A percentile compares a stretch with the other conserved stretches of the same genome.
These are phyloP conservation scores for Gasteruption jaculator DNA, from an alignment of 2,888 invertebrate species.

Conservation along the genomic window DNA sequence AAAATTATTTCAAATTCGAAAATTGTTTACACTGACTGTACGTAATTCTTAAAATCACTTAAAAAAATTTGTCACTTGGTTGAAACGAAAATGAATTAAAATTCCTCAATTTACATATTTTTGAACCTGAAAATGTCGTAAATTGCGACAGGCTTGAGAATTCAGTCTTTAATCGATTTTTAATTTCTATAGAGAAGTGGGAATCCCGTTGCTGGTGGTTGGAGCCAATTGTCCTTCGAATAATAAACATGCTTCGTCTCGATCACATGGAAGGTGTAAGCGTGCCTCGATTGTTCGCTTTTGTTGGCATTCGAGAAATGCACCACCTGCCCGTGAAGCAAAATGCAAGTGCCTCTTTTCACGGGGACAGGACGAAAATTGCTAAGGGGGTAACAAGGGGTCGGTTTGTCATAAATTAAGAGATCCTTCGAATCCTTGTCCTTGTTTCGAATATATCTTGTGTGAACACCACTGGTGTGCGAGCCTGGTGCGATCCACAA, in stretches of 20 bases:
- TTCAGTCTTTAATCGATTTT: no score
- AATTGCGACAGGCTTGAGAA: no score
- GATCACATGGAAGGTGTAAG: conserved; percentile 92
- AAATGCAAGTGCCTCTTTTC: conserved; percentile 78
- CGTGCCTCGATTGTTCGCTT: conserved; percentile 79
- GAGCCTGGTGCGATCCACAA: conserved; percentile 90
- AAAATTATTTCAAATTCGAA: no score
- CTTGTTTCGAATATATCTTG: conserved; percentile 68
- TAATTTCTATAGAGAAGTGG: conserved; percentile 62
- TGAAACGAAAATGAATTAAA: no score
- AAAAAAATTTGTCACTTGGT: no score
- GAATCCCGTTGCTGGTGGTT: conserved; percentile 70
- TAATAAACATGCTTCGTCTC: conserved; percentile 74
- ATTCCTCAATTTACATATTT: background rate
- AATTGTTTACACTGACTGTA: no score
- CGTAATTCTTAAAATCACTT: no score
- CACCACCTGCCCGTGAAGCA: conserved; percentile 90
- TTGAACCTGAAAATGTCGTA: no score
- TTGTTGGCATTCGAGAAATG: conserved; percentile 88
- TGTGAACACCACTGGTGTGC: conserved; percentile 77
- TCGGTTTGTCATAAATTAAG: conserved; percentile 66
- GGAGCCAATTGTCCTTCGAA: conserved; percentile 83
- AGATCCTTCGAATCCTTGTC: conserved; percentile 60
- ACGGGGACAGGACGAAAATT: conserved; percentile 78
- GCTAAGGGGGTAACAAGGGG: conserved; percentile 66